Evolutionary conservation across 2,888 invertebrate genomes (phyloP), one percentile per base, ranked within the genome.

Genomic region (Mythimna loreyi): DNA sequence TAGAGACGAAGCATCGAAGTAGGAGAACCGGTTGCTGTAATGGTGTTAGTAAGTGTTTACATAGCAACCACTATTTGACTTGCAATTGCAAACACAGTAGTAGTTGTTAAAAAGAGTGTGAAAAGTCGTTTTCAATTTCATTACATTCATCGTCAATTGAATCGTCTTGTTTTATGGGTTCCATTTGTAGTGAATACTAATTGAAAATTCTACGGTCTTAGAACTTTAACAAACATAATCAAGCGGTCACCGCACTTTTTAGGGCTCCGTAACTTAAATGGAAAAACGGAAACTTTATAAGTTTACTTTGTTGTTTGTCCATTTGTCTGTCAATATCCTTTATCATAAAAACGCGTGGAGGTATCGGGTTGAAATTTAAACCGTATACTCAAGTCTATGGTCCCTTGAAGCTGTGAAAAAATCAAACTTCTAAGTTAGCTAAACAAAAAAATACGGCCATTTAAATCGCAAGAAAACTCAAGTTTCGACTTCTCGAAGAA

Each of bases 1-100:
- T 36, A 19, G 43, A 70, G 40, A 19, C 45, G 21, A 58, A 52
- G 13, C 30, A 25, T 50, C 30, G 50, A 40, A 55, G 43, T 25
- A 69, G 47, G 53, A 43, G 64, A 80, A 80, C 77, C 81, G 77
- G 77, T 64, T 60, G 8, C 28, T 65, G 4, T 70, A 68, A 63
- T 70, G 58, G 43, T 65, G 55, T 36, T 75, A 36, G 21, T 40
- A 52, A 47, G 21, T 62, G 55, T 75, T 65, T 62, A 66, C 55
- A 47, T 56, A 75, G 80, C 57, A 49, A 80, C 74, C 30, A 52
- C 75, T 13, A 25, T 9, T 6, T 56, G 36, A 3, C 28, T 53
- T n/a, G 47, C 50, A 69, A 25, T 72, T 58, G 45, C 30, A 75
- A 49, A 68, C 30, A 52, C 3, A 33, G 50, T 45, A 53, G 30